Evolutionary conservation across 2,797 vertebrate genomes (phyloP).

Genomic region (Crotalus adamanteus): DNA sequence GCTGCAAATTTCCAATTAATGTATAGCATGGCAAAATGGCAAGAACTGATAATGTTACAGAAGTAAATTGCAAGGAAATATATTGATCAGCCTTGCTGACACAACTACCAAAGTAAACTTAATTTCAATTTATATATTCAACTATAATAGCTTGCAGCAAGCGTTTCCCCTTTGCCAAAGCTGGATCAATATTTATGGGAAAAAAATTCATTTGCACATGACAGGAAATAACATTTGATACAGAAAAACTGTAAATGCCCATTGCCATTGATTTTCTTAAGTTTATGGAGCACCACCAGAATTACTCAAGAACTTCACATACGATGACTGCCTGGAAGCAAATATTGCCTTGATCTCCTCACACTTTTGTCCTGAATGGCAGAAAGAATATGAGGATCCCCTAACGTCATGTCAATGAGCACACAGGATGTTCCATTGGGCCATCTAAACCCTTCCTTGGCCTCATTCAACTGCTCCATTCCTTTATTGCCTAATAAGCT

Average conservation of each 20-base stretch:
- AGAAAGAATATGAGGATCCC: conserved; percentile 27
- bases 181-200: conserved; percentile 41
- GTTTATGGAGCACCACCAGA: conserved; percentile 56
- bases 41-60: conserved; percentile 29
- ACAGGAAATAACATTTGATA: conserved; percentile 56
- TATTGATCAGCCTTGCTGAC: conserved; percentile 28
- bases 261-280: conserved; percentile 44
- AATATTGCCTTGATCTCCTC: conserved; percentile 40
- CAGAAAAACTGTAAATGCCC: conserved; percentile 44
- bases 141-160: conserved; percentile 16
- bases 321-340: conserved; percentile 56
- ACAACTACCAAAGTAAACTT: conserved; percentile 38
- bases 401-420: conserved; percentile 19
- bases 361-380: conserved; percentile 2
- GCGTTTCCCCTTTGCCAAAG: conserved; percentile 14
- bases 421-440: neutral
- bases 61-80: conserved; percentile 16
- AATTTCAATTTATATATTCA: conserved; percentile 35
- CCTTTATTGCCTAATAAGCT: conserved; percentile 24
- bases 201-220: conserved; percentile 40
- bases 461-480: conserved; percentile 30
- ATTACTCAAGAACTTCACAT: conserved; percentile 62
- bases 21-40: conserved; percentile 25
- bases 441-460: conserved; percentile 11
- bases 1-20: neutral